Evolutionary conservation across 2,888 invertebrate species (phyloP).

Genomic region (Griposia aprilina): DNA sequence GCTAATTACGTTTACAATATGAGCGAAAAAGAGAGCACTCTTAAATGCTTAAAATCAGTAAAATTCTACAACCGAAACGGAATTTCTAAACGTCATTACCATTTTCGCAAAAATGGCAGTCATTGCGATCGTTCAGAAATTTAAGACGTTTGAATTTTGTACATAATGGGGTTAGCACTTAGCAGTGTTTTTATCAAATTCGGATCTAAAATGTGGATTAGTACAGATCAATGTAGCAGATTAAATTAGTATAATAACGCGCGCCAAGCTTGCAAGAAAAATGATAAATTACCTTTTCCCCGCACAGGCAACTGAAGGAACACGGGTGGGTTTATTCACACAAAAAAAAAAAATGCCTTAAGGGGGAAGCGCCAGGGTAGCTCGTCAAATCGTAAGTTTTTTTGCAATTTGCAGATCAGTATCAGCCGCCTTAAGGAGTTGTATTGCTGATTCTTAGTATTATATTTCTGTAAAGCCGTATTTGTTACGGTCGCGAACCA

Average conservation of each 20-base stretch:
- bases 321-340: no score
- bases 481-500: no score
- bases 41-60: neutral
- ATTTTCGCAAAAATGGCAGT: conserved; percentile 35
- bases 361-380: no score
- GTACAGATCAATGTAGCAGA: neutral
- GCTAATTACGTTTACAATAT: neutral
- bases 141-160: neutral
- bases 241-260: neutral
- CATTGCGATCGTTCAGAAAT: conserved; percentile 55
- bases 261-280: neutral
- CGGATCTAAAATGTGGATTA: neutral
- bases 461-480: no score
- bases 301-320: no score
- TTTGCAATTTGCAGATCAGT: no score
- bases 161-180: neutral
- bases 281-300: neutral
- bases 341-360: no score
- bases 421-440: no score
- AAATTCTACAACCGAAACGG: neutral
- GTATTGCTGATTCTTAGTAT: no score
- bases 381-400: no score
- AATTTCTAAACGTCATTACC: neutral
- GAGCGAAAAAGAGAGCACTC: neutral
- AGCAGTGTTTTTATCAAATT: neutral